Base-by-base conservation (phyloP, 2,797 vertebrate species). In the Poecilia velifera region DNA sequence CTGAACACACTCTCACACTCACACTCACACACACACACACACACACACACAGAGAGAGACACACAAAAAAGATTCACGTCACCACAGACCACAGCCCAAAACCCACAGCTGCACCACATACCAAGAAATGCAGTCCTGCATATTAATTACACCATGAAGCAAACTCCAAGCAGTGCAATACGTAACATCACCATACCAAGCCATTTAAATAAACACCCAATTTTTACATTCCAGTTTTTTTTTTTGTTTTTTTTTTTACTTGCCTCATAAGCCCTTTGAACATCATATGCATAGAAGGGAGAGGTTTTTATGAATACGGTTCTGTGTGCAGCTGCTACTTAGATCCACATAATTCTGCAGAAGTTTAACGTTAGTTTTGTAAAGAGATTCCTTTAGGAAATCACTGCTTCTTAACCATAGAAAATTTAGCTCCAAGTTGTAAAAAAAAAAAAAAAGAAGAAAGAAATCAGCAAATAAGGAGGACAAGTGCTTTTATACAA, bases 271-370 rank as follows among this genome's bases (percentile, higher is more conserved):
- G 74, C 90, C 91, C 84, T 55, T 76, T n/a, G 87, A 91, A 92
- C 86, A 90, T 78, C 89, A 92, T 89, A 84, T 82, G 79, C 75
- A 80, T 12, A 49, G 76, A 84, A 78, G 14, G 74, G 76, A 76
- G 77, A 88, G 89, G 51, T 68, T 82, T 92, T 93, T 80, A 92
- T 95, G 95, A 96, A 96, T 96, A 92, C 92, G 77, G 86, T 75
- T 79, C 94, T 95, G 92, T 96, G 87, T 87, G 88, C 82, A 83
- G 88, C 90, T 28, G 46, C 74, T 28, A 51, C 81, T 94, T 88
- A 87, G 73, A 91, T 91, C 91, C 89, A 89, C 91, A 84, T 90
- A 34, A 34, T 59, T 47, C 76, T 80, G 81, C 57, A 81, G 72
- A 76, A 72, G 89, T 88, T 86, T 71, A 4, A 78, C 90, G 78